Evolutionary conservation across 1,140 invertebrate species (phyloP), one percentile per base, ranked within the genome.

Genomic region (Sipha flava): DNA sequence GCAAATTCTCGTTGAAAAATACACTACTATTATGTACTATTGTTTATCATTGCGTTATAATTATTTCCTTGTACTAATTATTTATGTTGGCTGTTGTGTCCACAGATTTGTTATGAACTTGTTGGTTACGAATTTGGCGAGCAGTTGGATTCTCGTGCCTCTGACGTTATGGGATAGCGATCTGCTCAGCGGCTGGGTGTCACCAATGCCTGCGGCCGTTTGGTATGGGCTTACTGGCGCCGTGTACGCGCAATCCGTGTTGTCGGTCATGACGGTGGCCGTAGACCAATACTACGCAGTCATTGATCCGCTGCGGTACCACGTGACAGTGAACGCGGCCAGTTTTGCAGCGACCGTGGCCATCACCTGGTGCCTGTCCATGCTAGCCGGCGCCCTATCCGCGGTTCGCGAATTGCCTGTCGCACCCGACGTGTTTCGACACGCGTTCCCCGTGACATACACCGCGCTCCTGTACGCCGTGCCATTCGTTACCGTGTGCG

Each of bases 281-380:
- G 86, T 94, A 2, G 94, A 96, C 84, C 92, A 95, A 83, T 95
- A 94, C 85, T 91, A 92, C 81, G 94, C 94, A 0, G 93, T 96
- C 40, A 92, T 93, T 6, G 92, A 94, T 84, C 94, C 94, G 0
- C 87, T 95, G 29, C 90, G 92, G n/a, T 95, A 95, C 84, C 91
- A 93, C 81, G 90, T 90, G 18, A 89, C 91, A 40, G 88, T 96
- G 80, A 90, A 93, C 82, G 90, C 92, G 82, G 86, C 90, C 12
- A 90, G 91, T 57, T 92, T 91, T 0, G 90, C 88, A 2, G 84
- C 91, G 0, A 86, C 94, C 14, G 92, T 95, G 73, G 86, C 89
- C 10, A 85, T 88, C 16, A 88, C 89, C 12, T 92, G 93, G 94
- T 72, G 45, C 14, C 40, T 66, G 23, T 62, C 52, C 9, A 59